Conservation (phyloP, 2,797 vertebrate species). For the Sebastes iracundus region DNA sequence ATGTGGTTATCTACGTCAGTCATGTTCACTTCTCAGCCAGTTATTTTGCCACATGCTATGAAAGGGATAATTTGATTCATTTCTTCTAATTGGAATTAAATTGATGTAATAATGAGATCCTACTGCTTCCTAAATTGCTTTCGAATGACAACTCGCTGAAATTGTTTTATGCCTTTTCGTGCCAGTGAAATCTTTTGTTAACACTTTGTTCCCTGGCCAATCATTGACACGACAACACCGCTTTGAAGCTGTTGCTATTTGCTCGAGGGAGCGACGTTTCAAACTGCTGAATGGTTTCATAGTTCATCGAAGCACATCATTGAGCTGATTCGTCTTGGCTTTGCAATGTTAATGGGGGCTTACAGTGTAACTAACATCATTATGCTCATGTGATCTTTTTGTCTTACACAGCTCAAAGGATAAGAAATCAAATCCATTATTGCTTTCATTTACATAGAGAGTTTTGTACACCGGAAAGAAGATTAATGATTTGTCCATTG, state of each 20-base stretch:
- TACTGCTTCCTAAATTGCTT: slow-evolving; percentile 71
- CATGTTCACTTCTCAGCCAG: slow-evolving; percentile 51
- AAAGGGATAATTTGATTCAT: slow-evolving; percentile 75
- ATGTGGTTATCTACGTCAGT: slow-evolving; percentile 44
- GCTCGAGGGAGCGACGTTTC: slow-evolving; percentile 58
- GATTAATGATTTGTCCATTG: background rate
- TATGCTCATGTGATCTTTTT: slow-evolving; percentile 28
- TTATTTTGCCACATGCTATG: slow-evolving; percentile 62
- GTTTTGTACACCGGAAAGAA: background rate
- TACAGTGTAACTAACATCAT: slow-evolving; percentile 35
- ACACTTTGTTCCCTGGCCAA: slow-evolving; percentile 49
- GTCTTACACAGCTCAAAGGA: background rate
- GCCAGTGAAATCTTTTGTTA: slow-evolving; percentile 51
- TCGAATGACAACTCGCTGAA: slow-evolving; percentile 63
- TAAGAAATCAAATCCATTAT: background rate
- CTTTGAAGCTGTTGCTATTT: slow-evolving; percentile 44
- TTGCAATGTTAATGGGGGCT: slow-evolving; percentile 55
- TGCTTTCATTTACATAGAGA: background rate
- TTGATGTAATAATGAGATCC: slow-evolving; percentile 75
- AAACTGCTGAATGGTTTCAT: slow-evolving; percentile 65
- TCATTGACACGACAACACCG: slow-evolving; percentile 1
- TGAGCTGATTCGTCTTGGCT: slow-evolving; percentile 60
- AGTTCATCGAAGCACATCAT: slow-evolving; percentile 75
- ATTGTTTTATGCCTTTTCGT: slow-evolving; percentile 39
- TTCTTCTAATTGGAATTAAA: slow-evolving; percentile 76